Base-by-base conservation (phyloP, 2,113 vertebrate genomes). In the Paramisgurnus dabryanus region DNA sequence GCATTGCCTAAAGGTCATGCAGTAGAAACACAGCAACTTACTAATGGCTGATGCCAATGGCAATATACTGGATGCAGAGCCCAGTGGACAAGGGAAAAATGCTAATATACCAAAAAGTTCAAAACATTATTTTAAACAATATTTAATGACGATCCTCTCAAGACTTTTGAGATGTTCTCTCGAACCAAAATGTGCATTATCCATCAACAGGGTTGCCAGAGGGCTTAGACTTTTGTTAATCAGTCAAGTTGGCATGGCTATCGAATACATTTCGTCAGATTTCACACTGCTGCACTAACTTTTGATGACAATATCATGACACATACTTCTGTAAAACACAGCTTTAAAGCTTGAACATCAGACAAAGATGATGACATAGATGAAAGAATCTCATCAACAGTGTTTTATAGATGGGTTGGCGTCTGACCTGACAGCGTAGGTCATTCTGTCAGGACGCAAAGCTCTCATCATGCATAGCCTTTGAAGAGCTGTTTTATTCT, bases 401-500 rank as follows among this genome's bases (percentile, higher is more conserved):
- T 47, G n/a, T 69, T 40, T 41, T 67, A 60, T 66, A 39, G 2
- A 60, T 15, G 7, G 17, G 4, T 7, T 45, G n/a, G 3, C 2
- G 10, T 50, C 79, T 78, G 67, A 85, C 83, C 83, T 82, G 72
- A 82, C 22, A 11, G 83, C 83, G 27, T 85, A 82, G 3, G 80
- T 85, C 83, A 85, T 85, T 40, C 83, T 66, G 57, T 85, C 83
- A 0, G 83, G 83, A 4, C 83, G 83, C 9, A 85, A 63, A 0
- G 77, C 83, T 40, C 83, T 78, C 83, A 85, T 85, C 80, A 85
- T 85, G 65, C 83, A 85, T 15, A 85, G 80, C n/a, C 76, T 70
- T 50, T 99, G 97, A 47, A 98, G 91, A 0, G 93, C 85, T 0
- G 90, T 94, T 86, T 96, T 99, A 86, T 90, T 96, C 89, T 98